Percentiles rank a stretch among this genome's conserved stretches.
These are phyloP conservation scores for Poecile montanus DNA, from an alignment of 2,797 vertebrate species.

Conservation along the genomic window DNA sequence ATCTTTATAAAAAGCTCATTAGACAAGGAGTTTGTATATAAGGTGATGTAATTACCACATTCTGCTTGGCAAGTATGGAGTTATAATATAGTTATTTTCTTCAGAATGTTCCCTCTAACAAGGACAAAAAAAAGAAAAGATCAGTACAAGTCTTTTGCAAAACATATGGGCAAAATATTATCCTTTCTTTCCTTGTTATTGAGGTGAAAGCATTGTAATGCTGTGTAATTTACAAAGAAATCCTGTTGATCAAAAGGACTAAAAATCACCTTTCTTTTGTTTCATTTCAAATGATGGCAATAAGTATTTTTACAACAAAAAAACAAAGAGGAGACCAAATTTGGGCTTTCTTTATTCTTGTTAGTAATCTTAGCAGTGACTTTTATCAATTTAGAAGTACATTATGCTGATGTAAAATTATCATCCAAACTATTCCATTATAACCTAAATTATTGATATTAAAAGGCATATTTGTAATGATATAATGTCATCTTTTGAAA, in stretches of 20 bases:
- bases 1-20: not conserved
- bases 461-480: not conserved
- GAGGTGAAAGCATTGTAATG: not conserved
- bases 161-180: not conserved
- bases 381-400: not conserved
- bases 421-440: not conserved
- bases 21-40: not conserved
- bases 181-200: not conserved
- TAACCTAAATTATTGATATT: not conserved
- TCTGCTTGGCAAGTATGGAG: not conserved
- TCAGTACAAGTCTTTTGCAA: not conserved
- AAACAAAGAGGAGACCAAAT: not conserved
- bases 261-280: not conserved
- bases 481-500: not conserved
- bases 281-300: not conserved
- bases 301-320: not conserved
- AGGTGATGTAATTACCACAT: not conserved
- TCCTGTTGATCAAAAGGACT: not conserved
- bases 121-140: not conserved
- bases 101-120: not conserved
- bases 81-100: not conserved
- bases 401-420: conserved; percentile 7
- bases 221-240: not conserved
- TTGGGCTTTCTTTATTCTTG: not conserved
- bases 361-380: not conserved